Percentiles rank a stretch among this genome's conserved stretches.
Evolutionary conservation across 2,797 vertebrate species (phyloP).

Genomic region (Microhierax caerulescens): DNA sequence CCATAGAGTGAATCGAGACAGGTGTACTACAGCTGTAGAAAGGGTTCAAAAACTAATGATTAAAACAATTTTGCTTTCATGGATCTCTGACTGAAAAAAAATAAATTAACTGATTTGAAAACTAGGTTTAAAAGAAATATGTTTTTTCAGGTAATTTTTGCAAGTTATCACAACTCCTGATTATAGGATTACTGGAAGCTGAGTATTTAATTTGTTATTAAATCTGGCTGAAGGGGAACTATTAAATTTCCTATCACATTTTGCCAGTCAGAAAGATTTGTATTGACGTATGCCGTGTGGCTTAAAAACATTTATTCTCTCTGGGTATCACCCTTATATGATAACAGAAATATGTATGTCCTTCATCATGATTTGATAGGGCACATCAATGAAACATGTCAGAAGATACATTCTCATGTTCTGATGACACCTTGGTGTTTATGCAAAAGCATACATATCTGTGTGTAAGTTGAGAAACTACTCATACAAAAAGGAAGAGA

Average conservation of each 20-base stretch:
- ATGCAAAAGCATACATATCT: background rate
- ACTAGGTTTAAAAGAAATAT: background rate
- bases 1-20: background rate
- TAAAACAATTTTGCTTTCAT: background rate
- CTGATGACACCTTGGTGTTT: background rate
- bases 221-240: slow-evolving; percentile 24
- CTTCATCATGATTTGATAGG: background rate
- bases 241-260: slow-evolving; percentile 16
- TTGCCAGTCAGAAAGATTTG: background rate
- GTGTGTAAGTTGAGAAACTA: background rate
- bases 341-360: background rate
- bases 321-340: background rate
- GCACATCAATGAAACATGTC: background rate
- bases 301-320: slow-evolving; percentile 32
- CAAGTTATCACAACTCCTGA: background rate
- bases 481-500: background rate
- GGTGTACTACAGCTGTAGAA: background rate
- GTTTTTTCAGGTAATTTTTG: background rate
- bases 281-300: slow-evolving; percentile 30
- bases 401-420: background rate
- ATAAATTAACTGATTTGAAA: slow-evolving; percentile 14
- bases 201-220: slow-evolving; percentile 30
- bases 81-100: background rate
- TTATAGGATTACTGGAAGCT: slow-evolving; percentile 3
- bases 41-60: background rate